Evolutionary conservation across 1,140 invertebrate genomes (phyloP), one percentile per base, ranked within the genome.

Genomic region (Orchestia grillus): DNA sequence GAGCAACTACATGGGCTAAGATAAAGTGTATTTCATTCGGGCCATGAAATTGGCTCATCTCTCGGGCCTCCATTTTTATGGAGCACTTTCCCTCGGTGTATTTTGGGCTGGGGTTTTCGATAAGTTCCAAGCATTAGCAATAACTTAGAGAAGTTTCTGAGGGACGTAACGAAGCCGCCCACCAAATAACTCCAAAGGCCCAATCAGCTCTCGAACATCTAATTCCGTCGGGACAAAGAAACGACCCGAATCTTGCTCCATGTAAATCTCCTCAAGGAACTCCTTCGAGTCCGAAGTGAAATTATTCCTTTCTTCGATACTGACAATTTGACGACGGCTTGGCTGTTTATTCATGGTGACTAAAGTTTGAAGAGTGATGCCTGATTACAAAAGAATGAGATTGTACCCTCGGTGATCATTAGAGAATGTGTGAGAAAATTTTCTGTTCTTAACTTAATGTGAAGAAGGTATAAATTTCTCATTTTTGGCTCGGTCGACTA

Each of bases 151-250:
- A 44, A 91, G 41, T 91, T 91, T 91, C 88, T 44, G 41, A 91
- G 88, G 41, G 88, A 91, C 88, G 44, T 91, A 91, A 91, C 44
- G 41, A 91, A 91, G 88, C 44, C 19, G 41, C 44, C 88, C 36
- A 8, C 28, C 88, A 11, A 42, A 91, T 91, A 91, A 91, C 88
- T 91, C 44, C 15, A 16, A 19, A 19, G 4, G 88, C 44, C 88
- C 88, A 91, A 91, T 91, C 88, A 91, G 88, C 41, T 91, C 88
- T 91, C 44, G 88, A 91, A 44, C 88, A 77, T 91, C 44, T 91
- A 91, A 91, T 91, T 91, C 44, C 88, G 88, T 91, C 88, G 88
- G 88, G 3, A 4, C 41, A 91, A 91, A 91, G 88, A 43, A 91
- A 91, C 88, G 88, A 44, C 88, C 11, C 15, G 41, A 91, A 44